These are phyloP conservation scores for Coreoperca whiteheadi DNA, from an alignment of 2,113 vertebrate genomes.

Conservation along the genomic window DNA sequence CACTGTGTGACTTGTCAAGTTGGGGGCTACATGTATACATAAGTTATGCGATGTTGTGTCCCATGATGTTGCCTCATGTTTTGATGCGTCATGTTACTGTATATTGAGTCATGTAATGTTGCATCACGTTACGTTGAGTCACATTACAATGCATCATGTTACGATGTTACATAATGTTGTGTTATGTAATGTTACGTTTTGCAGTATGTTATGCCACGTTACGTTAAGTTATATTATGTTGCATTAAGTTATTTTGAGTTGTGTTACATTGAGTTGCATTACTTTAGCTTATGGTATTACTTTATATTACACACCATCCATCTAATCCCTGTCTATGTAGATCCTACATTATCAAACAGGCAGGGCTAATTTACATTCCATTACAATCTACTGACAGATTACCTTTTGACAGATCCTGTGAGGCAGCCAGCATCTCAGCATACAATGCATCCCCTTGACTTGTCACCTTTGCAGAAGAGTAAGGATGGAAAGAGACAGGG, in stretches of 20 bases:
- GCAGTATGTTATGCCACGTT: neutral
- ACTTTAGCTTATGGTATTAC: no score
- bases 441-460: slow-evolving; percentile 21
- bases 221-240: neutral
- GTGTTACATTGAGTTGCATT: neutral
- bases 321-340: slow-evolving; percentile 27
- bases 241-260: neutral
- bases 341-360: slow-evolving; percentile 40
- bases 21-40: neutral
- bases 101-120: neutral
- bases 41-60: neutral
- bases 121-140: no score
- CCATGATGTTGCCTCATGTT: neutral
- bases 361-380: slow-evolving; percentile 29
- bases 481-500: slow-evolving; percentile 8
- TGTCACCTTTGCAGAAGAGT: slow-evolving; percentile 31
- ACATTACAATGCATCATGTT: neutral
- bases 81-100: no score
- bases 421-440: slow-evolving; percentile 11
- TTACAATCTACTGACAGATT: slow-evolving; percentile 30
- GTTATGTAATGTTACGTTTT: no score
- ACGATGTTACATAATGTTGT: neutral
- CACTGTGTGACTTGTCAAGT: neutral
- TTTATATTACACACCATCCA: neutral
- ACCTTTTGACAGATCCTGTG: slow-evolving; percentile 30